phyloP scores from a whole-genome alignment of 2,797 vertebrate genomes.

The Gephyroberyx darwinii region DNA sequence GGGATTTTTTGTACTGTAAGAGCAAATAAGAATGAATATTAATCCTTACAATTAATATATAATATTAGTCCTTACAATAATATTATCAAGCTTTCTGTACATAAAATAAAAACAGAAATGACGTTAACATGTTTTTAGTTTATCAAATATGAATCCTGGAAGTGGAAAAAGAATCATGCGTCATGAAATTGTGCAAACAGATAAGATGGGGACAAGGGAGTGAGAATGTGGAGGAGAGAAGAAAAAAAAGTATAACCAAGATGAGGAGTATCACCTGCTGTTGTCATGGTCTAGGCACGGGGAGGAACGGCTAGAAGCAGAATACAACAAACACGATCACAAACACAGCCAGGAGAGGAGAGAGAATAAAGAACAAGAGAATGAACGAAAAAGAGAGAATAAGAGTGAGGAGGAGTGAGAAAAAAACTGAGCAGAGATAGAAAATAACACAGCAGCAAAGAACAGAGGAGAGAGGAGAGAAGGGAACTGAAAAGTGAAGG shows the following conservation, averaged over 20 bases:
- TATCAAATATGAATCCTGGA: neutral
- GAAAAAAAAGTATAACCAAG: constrained; percentile 69
- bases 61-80: constrained; percentile 10
- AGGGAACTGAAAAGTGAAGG: constrained; percentile 33
- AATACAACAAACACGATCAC: constrained; percentile 84
- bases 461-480: constrained; percentile 7
- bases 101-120: constrained; percentile 7
- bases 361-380: constrained; percentile 56
- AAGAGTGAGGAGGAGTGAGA: constrained; percentile 54
- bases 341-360: constrained; percentile 76
- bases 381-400: constrained; percentile 50
- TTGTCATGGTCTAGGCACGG: constrained; percentile 98
- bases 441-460: constrained; percentile 48
- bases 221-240: constrained; percentile 21
- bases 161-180: constrained; percentile 43
- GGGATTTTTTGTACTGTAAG: constrained; percentile 8
- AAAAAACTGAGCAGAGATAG: constrained; percentile 52
- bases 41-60: neutral
- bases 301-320: constrained; percentile 93
- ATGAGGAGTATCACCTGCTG: constrained; percentile 95
- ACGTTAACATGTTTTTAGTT: neutral
- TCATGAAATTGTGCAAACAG: constrained; percentile 43
- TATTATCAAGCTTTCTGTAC: neutral
- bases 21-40: constrained; percentile 17
- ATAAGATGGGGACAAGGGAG: constrained; percentile 20